Base-by-base conservation (phyloP, 1,140 invertebrate species). In the Drosophila nikananu region DNA sequence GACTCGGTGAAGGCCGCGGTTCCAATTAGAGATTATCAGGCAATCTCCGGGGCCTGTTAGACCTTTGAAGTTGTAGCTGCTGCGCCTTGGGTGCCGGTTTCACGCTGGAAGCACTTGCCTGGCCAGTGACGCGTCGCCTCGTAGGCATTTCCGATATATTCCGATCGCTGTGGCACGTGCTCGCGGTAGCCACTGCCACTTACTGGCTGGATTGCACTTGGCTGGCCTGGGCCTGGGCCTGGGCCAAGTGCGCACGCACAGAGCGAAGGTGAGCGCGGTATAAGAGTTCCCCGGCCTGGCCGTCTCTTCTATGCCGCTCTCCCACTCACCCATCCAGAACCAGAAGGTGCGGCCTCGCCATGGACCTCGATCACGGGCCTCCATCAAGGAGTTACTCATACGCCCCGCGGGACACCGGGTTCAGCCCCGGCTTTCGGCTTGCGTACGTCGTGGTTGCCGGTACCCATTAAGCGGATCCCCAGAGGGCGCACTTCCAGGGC, bases 91-190 rank as follows among this genome's bases (percentile, higher is more conserved):
- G 30, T 72, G 19, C 19, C 44, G 30, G 35, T n/a, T 32, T 23
- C 2, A 1, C 37, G 30, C 35, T 23, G 23, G 7, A 19, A 17
- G 17, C n/a, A 68, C 41, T 72, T 73, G 70, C 42, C 65, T 42
- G 13, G 67, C 15, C 19, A 48, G 13, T 51, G 44, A 73, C 62
- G 61, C 75, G 41, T 51, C 37, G 58, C 42, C 39, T 59, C 75
- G 66, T 72, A 74, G 83, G 83, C 83, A 86, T 86, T 86, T 86
- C 83, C 83, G 83, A 86, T 78, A 25, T 23, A 39, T n/a, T 25
- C 54, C 59, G 54, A 58, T 23, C 58, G 65, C 46, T 41, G 48
- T 54, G 60, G 46, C 68, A 52, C 48, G 64, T 70, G 65, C 49
- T 37, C 51, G 60, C 51, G 51, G n/a, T 32, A 19, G 25, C 27